These are phyloP conservation scores for Lamellibrachia satsuma DNA, from an alignment of 2,888 invertebrate genomes.

Conservation along the genomic window DNA sequence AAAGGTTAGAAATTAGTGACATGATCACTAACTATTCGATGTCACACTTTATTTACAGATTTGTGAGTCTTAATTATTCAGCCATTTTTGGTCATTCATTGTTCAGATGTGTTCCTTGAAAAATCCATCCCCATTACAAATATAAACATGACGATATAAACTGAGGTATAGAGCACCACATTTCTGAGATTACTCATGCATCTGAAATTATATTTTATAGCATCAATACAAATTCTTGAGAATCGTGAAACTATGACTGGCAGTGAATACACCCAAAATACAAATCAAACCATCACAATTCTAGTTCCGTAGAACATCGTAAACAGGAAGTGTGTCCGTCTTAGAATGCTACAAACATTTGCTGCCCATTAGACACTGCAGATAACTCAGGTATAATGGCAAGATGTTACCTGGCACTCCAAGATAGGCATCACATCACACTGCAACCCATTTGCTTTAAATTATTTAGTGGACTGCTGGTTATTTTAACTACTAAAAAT, in stretches of 20 bases:
- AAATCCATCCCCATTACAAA: background rate
- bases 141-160: background rate
- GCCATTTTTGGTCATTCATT: background rate
- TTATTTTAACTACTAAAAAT: background rate
- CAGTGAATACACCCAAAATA: background rate
- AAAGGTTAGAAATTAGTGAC: background rate
- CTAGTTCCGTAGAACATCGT: background rate
- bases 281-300: background rate
- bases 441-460: background rate
- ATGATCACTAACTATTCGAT: background rate
- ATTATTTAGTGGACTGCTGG: background rate
- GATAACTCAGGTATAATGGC: background rate
- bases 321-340: background rate
- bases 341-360: background rate
- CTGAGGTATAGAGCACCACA: background rate
- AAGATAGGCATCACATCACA: background rate
- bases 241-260: background rate
- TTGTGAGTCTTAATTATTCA: background rate
- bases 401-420: background rate
- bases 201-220: background rate
- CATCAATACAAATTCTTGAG: background rate
- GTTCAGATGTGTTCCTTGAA: background rate
- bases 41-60: background rate
- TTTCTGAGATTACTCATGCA: background rate
- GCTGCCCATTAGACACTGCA: background rate